A percentile compares a stretch with the other conserved stretches of the same genome.
These are phyloP conservation scores for Stenoptilia bipunctidactyla DNA, from an alignment of 2,888 invertebrate genomes.

Conservation along the genomic window DNA sequence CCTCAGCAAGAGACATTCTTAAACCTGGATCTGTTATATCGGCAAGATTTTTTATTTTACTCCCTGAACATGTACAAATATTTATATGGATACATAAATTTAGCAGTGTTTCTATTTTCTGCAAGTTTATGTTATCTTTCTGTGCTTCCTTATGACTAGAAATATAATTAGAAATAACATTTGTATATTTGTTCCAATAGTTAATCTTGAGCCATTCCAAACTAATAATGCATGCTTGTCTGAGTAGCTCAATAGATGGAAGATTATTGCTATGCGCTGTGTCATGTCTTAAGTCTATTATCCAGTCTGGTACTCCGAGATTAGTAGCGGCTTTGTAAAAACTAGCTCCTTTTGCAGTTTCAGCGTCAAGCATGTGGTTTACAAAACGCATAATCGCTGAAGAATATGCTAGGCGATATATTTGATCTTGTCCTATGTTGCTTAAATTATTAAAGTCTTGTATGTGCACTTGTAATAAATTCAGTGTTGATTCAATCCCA, in stretches of 20 bases:
- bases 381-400: slow-evolving; percentile 76
- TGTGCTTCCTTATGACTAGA: slow-evolving; percentile 27
- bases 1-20: slow-evolving; percentile 41
- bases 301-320: slow-evolving; percentile 82
- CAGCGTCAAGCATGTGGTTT: slow-evolving; percentile 73
- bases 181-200: slow-evolving; percentile 75
- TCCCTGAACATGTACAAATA: slow-evolving; percentile 42
- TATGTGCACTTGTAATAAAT: slow-evolving; percentile 63
- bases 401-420: slow-evolving; percentile 72
- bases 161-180: slow-evolving; percentile 53
- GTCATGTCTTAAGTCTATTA: slow-evolving; percentile 83
- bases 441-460: slow-evolving; percentile 32
- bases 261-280: slow-evolving; percentile 79
- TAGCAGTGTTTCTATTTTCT: slow-evolving; percentile 37
- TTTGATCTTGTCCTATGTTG: slow-evolving; percentile 38
- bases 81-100: slow-evolving; percentile 48
- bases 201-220: slow-evolving; percentile 77
- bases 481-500: slow-evolving; percentile 73
- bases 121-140: slow-evolving; percentile 22
- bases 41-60: slow-evolving; percentile 42
- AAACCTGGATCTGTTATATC: slow-evolving; percentile 41
- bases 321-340: slow-evolving; percentile 72
- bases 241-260: slow-evolving; percentile 74
- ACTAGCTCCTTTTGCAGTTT: slow-evolving; percentile 61
- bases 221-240: slow-evolving; percentile 73